Conservation (phyloP, 2,888 invertebrate species). For the Cylindroiulus punctatus region DNA sequence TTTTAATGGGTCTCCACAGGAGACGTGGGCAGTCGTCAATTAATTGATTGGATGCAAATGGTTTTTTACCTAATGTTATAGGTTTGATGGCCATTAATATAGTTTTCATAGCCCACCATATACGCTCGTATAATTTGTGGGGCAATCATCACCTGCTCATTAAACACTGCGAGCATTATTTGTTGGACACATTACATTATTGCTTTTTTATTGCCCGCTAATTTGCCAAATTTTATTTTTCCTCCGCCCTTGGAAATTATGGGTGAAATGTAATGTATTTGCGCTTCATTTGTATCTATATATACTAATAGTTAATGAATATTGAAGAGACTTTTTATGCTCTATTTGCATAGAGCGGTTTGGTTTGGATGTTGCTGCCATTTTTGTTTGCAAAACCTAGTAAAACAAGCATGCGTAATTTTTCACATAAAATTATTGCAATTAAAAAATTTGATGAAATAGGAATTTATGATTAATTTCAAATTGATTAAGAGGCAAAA, state of each 20-base stretch:
- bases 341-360: no score
- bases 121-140: background rate
- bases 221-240: background rate
- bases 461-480: no score
- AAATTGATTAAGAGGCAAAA: no score
- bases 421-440: no score
- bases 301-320: background rate
- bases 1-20: constrained; percentile 1
- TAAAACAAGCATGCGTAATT: no score
- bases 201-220: constrained; percentile 18
- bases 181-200: constrained; percentile 25
- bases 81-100: constrained; percentile 15
- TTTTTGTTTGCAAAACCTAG: no score
- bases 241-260: background rate
- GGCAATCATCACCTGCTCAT: constrained; percentile 7
- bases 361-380: no score
- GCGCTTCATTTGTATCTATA: background rate
- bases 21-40: background rate
- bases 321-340: no score
- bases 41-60: constrained; percentile 21
- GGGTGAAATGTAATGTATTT: background rate
- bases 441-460: no score
- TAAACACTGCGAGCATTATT: background rate
- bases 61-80: background rate
- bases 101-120: background rate